A percentile compares a stretch with the other conserved stretches of the same genome.
Evolutionary conservation across 2,797 vertebrate species (phyloP).

Genomic region (Capromys pilorides): DNA sequence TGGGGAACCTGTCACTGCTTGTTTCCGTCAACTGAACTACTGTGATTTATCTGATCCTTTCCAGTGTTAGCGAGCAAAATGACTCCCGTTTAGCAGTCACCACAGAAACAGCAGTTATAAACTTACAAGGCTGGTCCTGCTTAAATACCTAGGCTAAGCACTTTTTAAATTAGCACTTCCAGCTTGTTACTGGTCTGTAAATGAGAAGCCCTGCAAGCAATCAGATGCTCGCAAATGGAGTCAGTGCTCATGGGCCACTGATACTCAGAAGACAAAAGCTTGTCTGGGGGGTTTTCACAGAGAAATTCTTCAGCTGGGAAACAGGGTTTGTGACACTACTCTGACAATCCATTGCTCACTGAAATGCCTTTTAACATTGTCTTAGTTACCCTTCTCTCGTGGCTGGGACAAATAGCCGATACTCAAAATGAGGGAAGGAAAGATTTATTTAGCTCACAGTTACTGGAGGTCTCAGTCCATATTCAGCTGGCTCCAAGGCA

Average conservation of each 20-base stretch:
- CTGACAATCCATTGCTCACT: not conserved
- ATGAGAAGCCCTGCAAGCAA: constrained; percentile 66
- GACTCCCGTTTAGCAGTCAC: constrained; percentile 31
- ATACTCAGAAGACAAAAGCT: not conserved
- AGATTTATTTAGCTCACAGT: no score
- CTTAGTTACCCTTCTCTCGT: no score
- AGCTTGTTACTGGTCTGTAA: constrained; percentile 66
- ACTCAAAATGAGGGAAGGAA: no score
- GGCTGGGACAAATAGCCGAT: no score
- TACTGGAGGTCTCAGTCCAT: no score
- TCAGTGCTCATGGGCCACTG: constrained; percentile 2
- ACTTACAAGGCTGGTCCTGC: not conserved
- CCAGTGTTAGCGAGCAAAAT: not conserved
- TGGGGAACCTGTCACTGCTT: not conserved
- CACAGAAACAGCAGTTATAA: not conserved
- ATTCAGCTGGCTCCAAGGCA: no score
- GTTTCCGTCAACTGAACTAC: constrained; percentile 27
- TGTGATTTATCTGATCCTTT: constrained; percentile 68
- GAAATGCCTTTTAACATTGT: no score
- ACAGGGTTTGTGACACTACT: not conserved
- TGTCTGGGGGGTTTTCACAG: not conserved
- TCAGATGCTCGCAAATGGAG: constrained; percentile 54
- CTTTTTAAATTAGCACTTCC: constrained; percentile 69
- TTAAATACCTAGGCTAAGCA: constrained; percentile 55
- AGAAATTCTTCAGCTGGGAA: not conserved